phyloP scores from a whole-genome alignment of 2,797 vertebrate genomes.

The Myripristis jacobus region DNA sequence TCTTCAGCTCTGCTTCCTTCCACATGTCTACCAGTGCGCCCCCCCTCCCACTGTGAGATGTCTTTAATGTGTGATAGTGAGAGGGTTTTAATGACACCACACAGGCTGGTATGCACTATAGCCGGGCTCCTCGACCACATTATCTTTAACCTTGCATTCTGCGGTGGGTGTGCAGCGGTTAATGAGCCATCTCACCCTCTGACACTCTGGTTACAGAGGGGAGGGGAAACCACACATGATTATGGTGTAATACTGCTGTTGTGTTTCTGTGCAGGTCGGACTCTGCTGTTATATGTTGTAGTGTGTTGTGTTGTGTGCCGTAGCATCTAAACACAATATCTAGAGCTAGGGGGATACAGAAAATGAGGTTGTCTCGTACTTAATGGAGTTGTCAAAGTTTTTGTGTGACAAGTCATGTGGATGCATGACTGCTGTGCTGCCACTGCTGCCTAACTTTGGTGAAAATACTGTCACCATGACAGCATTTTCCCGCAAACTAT shows the following conservation, averaged over 20 bases:
- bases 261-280: conserved; percentile 28
- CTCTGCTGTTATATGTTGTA: conserved; percentile 9
- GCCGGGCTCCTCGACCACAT: conserved; percentile 57
- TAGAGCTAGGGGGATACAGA: background rate
- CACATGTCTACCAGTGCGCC: conserved; percentile 43
- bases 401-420: background rate
- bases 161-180: conserved; percentile 54
- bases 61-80: conserved; percentile 62
- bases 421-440: too few species aligned
- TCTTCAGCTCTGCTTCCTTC: conserved; percentile 30
- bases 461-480: background rate
- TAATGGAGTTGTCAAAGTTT: background rate
- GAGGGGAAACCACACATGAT: conserved; percentile 59
- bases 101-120: conserved; percentile 50
- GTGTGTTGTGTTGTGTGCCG: conserved; percentile 10
- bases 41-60: conserved; percentile 51
- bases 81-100: conserved; percentile 56
- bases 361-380: background rate
- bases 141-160: conserved; percentile 68
- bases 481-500: conserved; percentile 11
- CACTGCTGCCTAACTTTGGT: too few species aligned
- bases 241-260: conserved; percentile 53
- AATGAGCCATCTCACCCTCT: conserved; percentile 51
- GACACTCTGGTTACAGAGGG: conserved; percentile 55
- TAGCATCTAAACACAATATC: conserved; percentile 14